A percentile compares a stretch with the other conserved stretches of the same genome.
Evolutionary conservation across 1,140 invertebrate species (phyloP).

Genomic region (Drosophila pectinifera): DNA sequence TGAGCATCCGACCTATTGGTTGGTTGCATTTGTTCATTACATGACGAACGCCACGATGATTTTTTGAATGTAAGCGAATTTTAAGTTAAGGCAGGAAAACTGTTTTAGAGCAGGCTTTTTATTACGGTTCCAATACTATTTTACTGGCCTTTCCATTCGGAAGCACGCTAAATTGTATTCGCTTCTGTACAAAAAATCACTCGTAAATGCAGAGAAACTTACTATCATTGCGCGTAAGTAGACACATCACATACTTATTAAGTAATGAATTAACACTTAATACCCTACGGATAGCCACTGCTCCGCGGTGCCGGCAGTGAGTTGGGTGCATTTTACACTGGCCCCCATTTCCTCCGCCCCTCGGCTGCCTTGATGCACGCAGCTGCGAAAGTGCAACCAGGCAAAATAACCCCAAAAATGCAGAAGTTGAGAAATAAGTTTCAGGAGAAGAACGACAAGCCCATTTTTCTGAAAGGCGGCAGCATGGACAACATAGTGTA

Average conservation of each 20-base stretch:
- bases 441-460: slow-evolving; percentile 86
- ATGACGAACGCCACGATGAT: no score
- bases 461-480: slow-evolving; percentile 88
- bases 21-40: no score
- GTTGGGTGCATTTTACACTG: background rate
- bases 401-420: slow-evolving; percentile 58
- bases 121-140: background rate
- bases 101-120: background rate
- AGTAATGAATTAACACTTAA: background rate
- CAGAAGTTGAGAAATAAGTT: slow-evolving; percentile 85
- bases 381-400: slow-evolving; percentile 4
- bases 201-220: slow-evolving; percentile 58
- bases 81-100: background rate
- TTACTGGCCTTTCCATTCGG: background rate
- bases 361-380: slow-evolving; percentile 15
- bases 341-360: slow-evolving; percentile 4
- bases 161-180: slow-evolving; percentile 18
- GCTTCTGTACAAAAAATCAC: background rate
- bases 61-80: no score
- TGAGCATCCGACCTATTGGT: no score
- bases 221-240: slow-evolving; percentile 53
- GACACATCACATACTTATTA: background rate
- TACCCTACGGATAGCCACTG: slow-evolving; percentile 30
- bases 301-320: slow-evolving; percentile 16
- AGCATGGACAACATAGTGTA: slow-evolving; percentile 86